Conservation (phyloP, 1,140 invertebrate genomes). For the Magallana ariakensis region DNA sequence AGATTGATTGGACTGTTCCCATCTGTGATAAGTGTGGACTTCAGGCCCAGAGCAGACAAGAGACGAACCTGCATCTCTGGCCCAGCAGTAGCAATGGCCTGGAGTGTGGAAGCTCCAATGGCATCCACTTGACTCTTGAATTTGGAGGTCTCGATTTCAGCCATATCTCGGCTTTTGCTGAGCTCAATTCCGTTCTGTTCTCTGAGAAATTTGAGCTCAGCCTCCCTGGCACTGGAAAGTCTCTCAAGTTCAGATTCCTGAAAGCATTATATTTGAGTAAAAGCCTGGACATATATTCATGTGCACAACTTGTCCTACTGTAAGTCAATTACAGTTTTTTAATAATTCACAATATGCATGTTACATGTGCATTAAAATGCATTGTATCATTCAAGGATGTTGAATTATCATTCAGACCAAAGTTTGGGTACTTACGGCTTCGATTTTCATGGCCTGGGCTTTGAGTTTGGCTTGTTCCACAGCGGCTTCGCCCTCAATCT, state of each 20-base stretch:
- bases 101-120: constrained; percentile 80
- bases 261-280: constrained; percentile 28
- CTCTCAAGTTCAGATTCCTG: constrained; percentile 80
- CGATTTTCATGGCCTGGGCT: constrained; percentile 81
- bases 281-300: no score
- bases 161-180: constrained; percentile 76
- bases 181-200: constrained; percentile 81
- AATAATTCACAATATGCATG: no score
- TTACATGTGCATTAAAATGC: no score
- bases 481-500: constrained; percentile 82
- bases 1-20: constrained; percentile 81
- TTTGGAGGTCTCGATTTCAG: constrained; percentile 80
- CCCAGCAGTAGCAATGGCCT: constrained; percentile 80
- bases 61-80: constrained; percentile 81
- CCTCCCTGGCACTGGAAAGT: constrained; percentile 79
- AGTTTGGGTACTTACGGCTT: constrained; percentile 77
- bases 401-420: no score
- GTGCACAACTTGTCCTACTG: no score
- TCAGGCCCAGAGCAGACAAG: constrained; percentile 80
- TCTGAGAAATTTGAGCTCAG: constrained; percentile 79
- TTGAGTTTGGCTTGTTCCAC: constrained; percentile 81
- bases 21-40: constrained; percentile 82
- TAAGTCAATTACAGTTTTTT: no score
- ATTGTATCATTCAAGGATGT: no score
- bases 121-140: constrained; percentile 81